A percentile compares a stretch with the other conserved stretches of the same genome.
Conservation (phyloP, 1,140 invertebrate species). For the Drosophila bipectinata region DNA sequence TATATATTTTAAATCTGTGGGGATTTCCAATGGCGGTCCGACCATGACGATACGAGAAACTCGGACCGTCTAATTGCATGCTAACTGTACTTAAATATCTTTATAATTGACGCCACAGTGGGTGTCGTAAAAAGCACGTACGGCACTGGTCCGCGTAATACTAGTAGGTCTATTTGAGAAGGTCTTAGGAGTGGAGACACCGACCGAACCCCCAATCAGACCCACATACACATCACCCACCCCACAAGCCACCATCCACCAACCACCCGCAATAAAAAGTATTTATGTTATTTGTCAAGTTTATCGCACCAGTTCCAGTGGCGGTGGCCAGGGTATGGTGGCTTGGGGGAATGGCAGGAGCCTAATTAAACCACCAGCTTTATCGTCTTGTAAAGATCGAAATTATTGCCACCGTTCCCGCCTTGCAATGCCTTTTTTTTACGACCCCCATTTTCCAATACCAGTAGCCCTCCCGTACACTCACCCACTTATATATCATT, state of each 20-base stretch:
- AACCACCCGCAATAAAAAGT: constrained; percentile 79
- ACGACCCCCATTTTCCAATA: constrained; percentile 69
- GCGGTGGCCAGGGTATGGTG: background rate
- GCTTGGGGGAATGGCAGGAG: constrained; percentile 13
- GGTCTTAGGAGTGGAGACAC: constrained; percentile 48
- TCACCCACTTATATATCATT: constrained; percentile 5
- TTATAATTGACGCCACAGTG: constrained; percentile 78
- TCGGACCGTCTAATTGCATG: constrained; percentile 68
- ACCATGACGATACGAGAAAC: constrained; percentile 31
- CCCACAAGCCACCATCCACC: background rate
- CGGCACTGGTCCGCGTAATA: constrained; percentile 63
- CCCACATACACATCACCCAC: constrained; percentile 11
- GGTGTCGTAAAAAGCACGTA: constrained; percentile 71
- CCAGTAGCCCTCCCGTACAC: constrained; percentile 55
- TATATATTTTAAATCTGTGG: constrained; percentile 55
- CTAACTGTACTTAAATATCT: constrained; percentile 82
- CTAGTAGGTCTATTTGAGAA: constrained; percentile 69
- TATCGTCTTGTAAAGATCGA: constrained; percentile 77
- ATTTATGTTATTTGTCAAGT: constrained; percentile 82
- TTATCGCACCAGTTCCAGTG: constrained; percentile 54
- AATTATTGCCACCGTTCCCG: constrained; percentile 37
- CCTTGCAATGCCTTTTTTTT: constrained; percentile 42
- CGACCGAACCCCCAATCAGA: constrained; percentile 39
- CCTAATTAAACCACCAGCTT: constrained; percentile 73
- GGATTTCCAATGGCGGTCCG: constrained; percentile 45